A percentile compares a stretch with the other conserved stretches of the same genome.
These are phyloP conservation scores for Drosophila mayri DNA, from an alignment of 1,140 invertebrate species.

Conservation along the genomic window DNA sequence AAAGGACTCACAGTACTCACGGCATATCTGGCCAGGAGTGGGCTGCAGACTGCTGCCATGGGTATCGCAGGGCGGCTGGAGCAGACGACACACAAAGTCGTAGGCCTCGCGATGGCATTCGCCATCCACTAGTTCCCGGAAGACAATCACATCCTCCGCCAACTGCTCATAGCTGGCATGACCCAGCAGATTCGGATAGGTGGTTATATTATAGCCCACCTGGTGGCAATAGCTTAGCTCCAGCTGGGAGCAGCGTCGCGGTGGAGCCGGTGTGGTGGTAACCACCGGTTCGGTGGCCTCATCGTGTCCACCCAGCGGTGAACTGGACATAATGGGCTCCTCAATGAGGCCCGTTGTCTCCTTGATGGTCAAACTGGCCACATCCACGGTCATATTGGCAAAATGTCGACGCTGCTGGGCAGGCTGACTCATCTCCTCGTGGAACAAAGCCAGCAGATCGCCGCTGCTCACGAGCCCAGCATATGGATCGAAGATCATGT, in stretches of 20 bases:
- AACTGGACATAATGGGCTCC: constrained; percentile 81
- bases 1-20: constrained; percentile 94
- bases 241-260: constrained; percentile 89
- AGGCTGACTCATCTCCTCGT: constrained; percentile 71
- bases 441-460: constrained; percentile 76
- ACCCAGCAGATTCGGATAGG: constrained; percentile 93
- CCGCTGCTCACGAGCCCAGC: constrained; percentile 81
- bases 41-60: constrained; percentile 68
- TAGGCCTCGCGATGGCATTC: constrained; percentile 94
- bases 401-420: constrained; percentile 86
- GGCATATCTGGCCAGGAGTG: constrained; percentile 87
- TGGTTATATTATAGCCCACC: constrained; percentile 91
- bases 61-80: constrained; percentile 91
- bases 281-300: constrained; percentile 71
- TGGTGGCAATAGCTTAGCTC: constrained; percentile 90
- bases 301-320: constrained; percentile 74
- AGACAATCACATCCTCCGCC: constrained; percentile 91
- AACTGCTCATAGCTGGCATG: constrained; percentile 89
- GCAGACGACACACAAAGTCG: constrained; percentile 93
- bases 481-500: constrained; percentile 89
- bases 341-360: constrained; percentile 85
- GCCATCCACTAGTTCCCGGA: constrained; percentile 93
- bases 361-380: constrained; percentile 88
- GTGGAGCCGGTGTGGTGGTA: constrained; percentile 82
- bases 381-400: constrained; percentile 88